These are phyloP conservation scores for Agrilus mali DNA, from an alignment of 2,888 invertebrate genomes.

Conservation along the genomic window DNA sequence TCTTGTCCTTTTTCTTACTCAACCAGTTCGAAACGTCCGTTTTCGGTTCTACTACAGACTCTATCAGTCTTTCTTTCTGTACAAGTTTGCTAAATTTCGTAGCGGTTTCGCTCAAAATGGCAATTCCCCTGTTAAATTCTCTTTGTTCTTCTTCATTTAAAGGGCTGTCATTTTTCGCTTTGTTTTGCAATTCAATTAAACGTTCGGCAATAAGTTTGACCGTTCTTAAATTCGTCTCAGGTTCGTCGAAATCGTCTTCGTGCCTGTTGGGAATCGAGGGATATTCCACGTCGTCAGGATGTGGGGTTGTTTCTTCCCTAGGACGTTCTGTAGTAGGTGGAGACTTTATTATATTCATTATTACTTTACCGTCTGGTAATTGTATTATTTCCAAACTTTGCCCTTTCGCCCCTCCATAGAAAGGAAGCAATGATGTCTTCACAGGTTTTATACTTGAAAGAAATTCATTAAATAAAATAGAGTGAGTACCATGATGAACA, in stretches of 20 bases:
- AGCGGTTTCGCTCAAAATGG: constrained; percentile 24
- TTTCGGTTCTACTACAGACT: too few species aligned
- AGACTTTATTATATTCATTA: constrained; percentile 31
- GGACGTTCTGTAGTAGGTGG: constrained; percentile 16
- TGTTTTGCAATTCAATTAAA: constrained; percentile 46
- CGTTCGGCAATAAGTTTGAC: constrained; percentile 45
- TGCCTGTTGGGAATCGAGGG: constrained; percentile 25
- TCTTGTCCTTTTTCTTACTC: constrained; percentile 22
- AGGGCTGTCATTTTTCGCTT: constrained; percentile 45
- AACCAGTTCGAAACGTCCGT: constrained; percentile 20
- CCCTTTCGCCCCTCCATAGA: constrained; percentile 61
- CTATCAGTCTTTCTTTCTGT: constrained; percentile 15
- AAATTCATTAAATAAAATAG: not conserved
- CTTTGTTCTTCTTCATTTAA: constrained; percentile 41
- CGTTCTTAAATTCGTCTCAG: constrained; percentile 43
- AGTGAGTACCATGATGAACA: not conserved
- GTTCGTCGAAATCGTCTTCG: constrained; percentile 29
- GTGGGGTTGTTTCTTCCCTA: constrained; percentile 1
- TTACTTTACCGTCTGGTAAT: constrained; percentile 36
- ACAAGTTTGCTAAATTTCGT: constrained; percentile 26
- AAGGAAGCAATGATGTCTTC: constrained; percentile 40
- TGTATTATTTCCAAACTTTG: constrained; percentile 50
- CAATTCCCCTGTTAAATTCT: constrained; percentile 34
- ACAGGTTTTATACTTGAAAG: constrained; percentile 6
- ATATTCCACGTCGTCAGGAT: constrained; percentile 25